phyloP scores from a whole-genome alignment of 2,113 vertebrate species.

The Nerophis lumbriciformis region DNA sequence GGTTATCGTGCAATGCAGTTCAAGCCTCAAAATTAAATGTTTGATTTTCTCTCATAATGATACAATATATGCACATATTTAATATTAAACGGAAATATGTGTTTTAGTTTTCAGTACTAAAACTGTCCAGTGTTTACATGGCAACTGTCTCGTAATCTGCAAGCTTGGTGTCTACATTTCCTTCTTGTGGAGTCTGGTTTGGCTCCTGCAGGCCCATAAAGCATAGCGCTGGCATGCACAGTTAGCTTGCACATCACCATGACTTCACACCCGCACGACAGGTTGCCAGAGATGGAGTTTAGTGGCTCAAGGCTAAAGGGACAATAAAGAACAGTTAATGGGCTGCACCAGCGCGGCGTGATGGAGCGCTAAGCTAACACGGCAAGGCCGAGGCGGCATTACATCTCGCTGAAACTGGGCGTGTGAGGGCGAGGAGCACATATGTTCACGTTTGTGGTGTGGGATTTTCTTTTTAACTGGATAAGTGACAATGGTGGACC shows the following conservation, averaged over 20 bases:
- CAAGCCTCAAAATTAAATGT: neutral
- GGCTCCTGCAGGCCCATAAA: constrained; percentile 53
- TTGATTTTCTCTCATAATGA: too few species aligned
- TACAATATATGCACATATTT: neutral
- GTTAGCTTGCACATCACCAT: constrained; percentile 48
- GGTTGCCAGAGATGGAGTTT: constrained; percentile 56
- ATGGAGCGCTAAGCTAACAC: constrained; percentile 61
- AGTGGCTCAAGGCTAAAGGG: constrained; percentile 66
- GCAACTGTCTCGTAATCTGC: constrained; percentile 22
- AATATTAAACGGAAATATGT: neutral
- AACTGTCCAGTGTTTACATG: neutral
- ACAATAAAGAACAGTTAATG: constrained; percentile 70
- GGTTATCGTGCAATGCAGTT: neutral
- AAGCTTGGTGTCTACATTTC: constrained; percentile 44
- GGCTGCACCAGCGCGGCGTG: constrained; percentile 57
- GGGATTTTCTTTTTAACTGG: too few species aligned
- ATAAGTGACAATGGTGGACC: neutral
- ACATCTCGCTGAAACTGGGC: constrained; percentile 29
- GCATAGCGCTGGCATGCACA: constrained; percentile 43
- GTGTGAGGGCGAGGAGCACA: constrained; percentile 6
- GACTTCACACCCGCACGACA: constrained; percentile 34
- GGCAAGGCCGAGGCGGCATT: constrained; percentile 48
- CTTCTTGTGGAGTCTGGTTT: constrained; percentile 42
- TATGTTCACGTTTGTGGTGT: neutral
- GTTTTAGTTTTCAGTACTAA: neutral